These are phyloP conservation scores for Drosophila lacicola DNA, from an alignment of 2,888 invertebrate species.

Conservation along the genomic window DNA sequence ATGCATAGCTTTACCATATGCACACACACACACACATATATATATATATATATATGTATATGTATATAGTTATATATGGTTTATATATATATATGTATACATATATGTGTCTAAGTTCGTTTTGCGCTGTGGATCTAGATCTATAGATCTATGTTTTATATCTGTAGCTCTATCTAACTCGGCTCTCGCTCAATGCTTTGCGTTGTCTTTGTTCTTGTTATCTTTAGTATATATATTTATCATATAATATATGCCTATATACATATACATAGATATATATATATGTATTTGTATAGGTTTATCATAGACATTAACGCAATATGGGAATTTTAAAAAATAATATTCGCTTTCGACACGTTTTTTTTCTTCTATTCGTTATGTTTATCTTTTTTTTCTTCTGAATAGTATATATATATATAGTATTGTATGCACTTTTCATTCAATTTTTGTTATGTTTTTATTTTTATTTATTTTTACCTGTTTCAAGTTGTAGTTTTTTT, in stretches of 20 bases:
- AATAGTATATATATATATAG: slow-evolving; percentile 26
- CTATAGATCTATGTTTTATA: slow-evolving; percentile 32
- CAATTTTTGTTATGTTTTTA: slow-evolving; percentile 1
- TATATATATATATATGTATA: slow-evolving; percentile 3
- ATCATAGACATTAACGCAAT: slow-evolving; percentile 65
- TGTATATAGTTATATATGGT: slow-evolving; percentile 12
- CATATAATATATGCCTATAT: slow-evolving; percentile 20
- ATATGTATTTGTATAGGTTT: slow-evolving; percentile 4
- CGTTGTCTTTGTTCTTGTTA: slow-evolving; percentile 58
- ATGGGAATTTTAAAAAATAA: slow-evolving; percentile 43
- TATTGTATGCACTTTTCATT: slow-evolving; percentile 29
- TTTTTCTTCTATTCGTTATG: neutral
- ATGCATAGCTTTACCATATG: slow-evolving; percentile 11
- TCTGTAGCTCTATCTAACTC: slow-evolving; percentile 50
- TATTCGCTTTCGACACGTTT: slow-evolving; percentile 34
- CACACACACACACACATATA: slow-evolving; percentile 8
- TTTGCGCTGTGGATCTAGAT: slow-evolving; percentile 46
- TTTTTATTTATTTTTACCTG: slow-evolving; percentile 38
- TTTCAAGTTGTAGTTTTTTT: slow-evolving; percentile 46
- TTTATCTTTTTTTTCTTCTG: slow-evolving; percentile 5
- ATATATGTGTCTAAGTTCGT: slow-evolving; percentile 51
- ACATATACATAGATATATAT: slow-evolving; percentile 20
- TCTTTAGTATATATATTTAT: slow-evolving; percentile 30
- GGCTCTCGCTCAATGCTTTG: slow-evolving; percentile 47
- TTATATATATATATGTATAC: slow-evolving; percentile 8